phyloP scores from a whole-genome alignment of 2,113 vertebrate genomes.

The Talpa occidentalis region DNA sequence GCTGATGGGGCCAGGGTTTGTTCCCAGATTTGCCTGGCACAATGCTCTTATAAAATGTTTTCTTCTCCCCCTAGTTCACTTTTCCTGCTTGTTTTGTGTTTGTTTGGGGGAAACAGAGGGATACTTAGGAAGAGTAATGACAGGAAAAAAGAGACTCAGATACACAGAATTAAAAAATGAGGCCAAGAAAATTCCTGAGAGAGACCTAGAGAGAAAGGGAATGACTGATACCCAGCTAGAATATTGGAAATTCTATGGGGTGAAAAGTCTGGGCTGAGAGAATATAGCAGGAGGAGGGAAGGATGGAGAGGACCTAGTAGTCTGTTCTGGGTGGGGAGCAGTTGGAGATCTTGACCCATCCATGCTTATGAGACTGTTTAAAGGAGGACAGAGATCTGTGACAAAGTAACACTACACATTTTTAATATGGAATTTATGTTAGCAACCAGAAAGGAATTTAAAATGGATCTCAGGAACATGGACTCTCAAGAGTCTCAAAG shows the following conservation, averaged over 20 bases:
- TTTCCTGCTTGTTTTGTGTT: constrained; percentile 30
- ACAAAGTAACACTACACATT: background rate
- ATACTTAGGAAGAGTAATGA: background rate
- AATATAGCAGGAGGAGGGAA: background rate
- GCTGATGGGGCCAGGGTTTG: background rate
- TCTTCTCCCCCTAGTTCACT: background rate
- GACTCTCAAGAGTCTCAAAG: background rate
- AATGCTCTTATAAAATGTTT: background rate
- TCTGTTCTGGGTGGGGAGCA: background rate
- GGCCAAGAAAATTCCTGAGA: background rate
- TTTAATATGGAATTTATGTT: constrained; percentile 46
- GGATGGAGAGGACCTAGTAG: background rate
- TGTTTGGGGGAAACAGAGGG: background rate
- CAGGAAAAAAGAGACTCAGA: constrained; percentile 27
- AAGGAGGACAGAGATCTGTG: background rate
- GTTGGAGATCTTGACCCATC: constrained; percentile 9
- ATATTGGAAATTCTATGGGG: background rate
- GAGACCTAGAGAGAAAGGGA: background rate
- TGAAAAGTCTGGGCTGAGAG: background rate
- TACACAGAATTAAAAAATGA: background rate
- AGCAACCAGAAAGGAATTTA: background rate
- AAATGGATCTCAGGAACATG: background rate
- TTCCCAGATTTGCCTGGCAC: background rate
- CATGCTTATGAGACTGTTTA: background rate
- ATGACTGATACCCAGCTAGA: background rate